phyloP scores from a whole-genome alignment of 2,888 invertebrate genomes.

The Chrysodeixis includens region DNA sequence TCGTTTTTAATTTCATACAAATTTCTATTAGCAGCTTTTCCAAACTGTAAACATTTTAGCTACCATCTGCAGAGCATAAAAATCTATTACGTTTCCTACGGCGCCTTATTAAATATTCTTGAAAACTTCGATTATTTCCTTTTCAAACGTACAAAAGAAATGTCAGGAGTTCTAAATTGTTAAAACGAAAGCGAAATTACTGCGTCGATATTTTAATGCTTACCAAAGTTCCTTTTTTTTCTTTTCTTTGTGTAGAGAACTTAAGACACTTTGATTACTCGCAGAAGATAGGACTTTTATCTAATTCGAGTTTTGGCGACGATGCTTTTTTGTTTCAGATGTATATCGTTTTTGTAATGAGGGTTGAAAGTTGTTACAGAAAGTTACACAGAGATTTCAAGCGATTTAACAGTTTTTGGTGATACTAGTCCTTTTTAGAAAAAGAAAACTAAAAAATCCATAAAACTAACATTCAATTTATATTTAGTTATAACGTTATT shows the following conservation, averaged over 20 bases:
- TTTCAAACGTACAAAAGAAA: conserved; percentile 36
- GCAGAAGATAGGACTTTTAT: conserved; percentile 43
- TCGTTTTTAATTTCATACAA: background rate
- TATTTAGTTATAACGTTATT: too few species aligned
- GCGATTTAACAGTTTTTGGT: background rate
- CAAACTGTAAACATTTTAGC: background rate
- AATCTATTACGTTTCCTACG: conserved; percentile 17
- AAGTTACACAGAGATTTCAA: conserved; percentile 10
- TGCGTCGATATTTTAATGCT: conserved; percentile 41
- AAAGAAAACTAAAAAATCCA: too few species aligned
- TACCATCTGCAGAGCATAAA: conserved; percentile 18
- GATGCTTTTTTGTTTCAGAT: conserved; percentile 19
- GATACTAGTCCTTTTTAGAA: too few species aligned
- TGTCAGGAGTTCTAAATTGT: conserved; percentile 34
- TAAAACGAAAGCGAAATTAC: conserved; percentile 41
- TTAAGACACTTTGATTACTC: conserved; percentile 44
- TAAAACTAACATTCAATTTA: too few species aligned
- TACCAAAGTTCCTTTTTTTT: conserved; percentile 28
- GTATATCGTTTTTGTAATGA: conserved; percentile 30
- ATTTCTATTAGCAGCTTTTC: background rate
- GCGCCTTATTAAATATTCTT: conserved; percentile 23
- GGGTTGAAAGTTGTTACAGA: conserved; percentile 12
- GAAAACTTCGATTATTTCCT: conserved; percentile 27
- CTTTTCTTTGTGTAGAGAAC: conserved; percentile 21
- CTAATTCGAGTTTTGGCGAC: conserved; percentile 23